These are phyloP conservation scores for Pyrgilauda ruficollis DNA, from an alignment of 2,113 vertebrate species.

Conservation along the genomic window DNA sequence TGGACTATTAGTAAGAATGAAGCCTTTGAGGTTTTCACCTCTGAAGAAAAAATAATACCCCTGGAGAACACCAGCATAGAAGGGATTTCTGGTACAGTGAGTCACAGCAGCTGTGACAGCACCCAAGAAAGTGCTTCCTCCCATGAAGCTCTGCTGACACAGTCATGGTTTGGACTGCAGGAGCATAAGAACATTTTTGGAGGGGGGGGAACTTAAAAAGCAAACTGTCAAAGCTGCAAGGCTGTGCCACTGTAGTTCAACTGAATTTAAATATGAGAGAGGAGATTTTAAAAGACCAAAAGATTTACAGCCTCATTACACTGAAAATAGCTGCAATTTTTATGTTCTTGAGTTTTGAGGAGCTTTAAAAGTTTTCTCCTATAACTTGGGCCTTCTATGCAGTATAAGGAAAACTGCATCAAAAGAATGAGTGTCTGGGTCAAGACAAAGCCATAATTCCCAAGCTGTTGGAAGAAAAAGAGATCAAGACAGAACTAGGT, in stretches of 20 bases:
- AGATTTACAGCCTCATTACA: neutral
- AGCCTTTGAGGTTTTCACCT: neutral
- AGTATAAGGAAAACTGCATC: neutral
- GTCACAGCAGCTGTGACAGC: neutral
- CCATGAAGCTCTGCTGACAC: neutral
- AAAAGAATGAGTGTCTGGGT: neutral
- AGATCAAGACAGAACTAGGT: neutral
- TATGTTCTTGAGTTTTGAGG: neutral
- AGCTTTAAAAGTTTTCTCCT: neutral
- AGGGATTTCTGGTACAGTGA: neutral
- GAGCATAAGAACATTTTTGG: neutral
- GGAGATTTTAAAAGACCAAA: neutral
- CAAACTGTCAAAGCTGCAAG: neutral
- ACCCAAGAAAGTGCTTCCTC: neutral
- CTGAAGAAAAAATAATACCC: neutral
- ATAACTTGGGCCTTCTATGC: neutral
- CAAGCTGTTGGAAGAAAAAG: neutral
- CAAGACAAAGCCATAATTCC: neutral
- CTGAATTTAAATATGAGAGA: neutral
- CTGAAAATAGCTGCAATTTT: neutral
- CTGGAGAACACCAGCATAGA: neutral
- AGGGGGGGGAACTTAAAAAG: neutral
- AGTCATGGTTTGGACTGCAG: neutral
- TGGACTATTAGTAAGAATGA: neutral
- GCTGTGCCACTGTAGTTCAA: neutral